Percentiles rank a stretch among this genome's conserved stretches.
phyloP scores from a whole-genome alignment of 2,113 vertebrate species.

The Puma concolor region DNA sequence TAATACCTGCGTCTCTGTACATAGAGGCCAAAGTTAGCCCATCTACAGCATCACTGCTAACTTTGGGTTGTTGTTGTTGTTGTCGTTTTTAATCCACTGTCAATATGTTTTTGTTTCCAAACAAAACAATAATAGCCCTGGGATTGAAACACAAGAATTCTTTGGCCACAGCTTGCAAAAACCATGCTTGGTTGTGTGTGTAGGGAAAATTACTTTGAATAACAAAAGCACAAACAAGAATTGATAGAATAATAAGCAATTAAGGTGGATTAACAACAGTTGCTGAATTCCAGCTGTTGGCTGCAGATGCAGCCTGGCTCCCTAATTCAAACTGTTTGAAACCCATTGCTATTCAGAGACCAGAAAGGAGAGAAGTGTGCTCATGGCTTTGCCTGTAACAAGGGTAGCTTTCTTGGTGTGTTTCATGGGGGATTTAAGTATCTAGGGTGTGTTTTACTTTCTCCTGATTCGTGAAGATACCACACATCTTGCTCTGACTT shows the following conservation, averaged over 20 bases:
- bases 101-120: conserved; percentile 71
- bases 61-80: conserved; percentile 5
- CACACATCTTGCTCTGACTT: not conserved
- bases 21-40: not conserved
- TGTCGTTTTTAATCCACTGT: conserved; percentile 37
- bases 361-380: not conserved
- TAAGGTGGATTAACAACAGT: conserved; percentile 75
- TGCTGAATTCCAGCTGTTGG: conserved; percentile 71
- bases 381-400: too few species aligned
- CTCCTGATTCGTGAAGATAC: not conserved
- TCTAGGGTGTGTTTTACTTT: not conserved
- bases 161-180: conserved; percentile 67
- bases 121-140: conserved; percentile 55
- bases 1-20: conserved; percentile 62
- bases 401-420: not conserved
- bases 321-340: conserved; percentile 55
- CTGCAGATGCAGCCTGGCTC: not conserved
- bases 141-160: conserved; percentile 74
- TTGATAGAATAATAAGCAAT: conserved; percentile 77
- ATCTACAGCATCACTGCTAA: conserved; percentile 47
- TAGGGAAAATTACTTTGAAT: conserved; percentile 71
- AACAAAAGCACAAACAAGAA: conserved; percentile 72
- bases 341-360: not conserved
- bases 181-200: conserved; percentile 44
- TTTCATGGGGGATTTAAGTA: not conserved